A percentile compares a stretch with the other conserved stretches of the same genome.
Evolutionary conservation across 2,113 vertebrate genomes (phyloP).

Genomic region (Notiomystis cincta): DNA sequence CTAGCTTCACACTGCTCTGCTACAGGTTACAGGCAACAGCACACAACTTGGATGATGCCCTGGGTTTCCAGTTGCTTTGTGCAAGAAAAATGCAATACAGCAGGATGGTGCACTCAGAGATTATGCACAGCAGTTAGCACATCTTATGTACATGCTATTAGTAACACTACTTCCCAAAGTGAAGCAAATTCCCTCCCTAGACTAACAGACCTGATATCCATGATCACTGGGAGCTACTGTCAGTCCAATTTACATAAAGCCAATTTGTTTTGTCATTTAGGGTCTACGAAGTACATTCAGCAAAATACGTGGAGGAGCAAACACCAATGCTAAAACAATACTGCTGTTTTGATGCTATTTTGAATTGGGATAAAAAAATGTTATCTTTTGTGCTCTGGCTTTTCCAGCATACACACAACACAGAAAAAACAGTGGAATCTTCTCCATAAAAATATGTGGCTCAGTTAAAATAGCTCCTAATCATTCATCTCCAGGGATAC

Average conservation of each 20-base stretch:
- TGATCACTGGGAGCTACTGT: constrained; percentile 21
- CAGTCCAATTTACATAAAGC: not conserved
- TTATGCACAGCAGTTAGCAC: not conserved
- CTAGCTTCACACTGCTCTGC: not conserved
- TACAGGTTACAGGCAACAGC: not conserved
- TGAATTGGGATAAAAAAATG: not conserved
- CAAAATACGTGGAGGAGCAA: not conserved
- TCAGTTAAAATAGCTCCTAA: constrained; percentile 35
- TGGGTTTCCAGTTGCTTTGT: not conserved
- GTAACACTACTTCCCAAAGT: not conserved
- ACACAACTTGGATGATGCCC: not conserved
- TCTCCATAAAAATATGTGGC: constrained; percentile 13
- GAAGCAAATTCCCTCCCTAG: not conserved
- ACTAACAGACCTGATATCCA: not conserved
- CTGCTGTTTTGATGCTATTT: constrained; percentile 22
- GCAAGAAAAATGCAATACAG: not conserved
- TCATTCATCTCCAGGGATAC: constrained; percentile 39
- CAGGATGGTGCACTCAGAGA: not conserved
- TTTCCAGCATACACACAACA: not conserved
- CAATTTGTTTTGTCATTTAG: not conserved
- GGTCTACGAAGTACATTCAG: not conserved
- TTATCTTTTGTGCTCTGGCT: constrained; percentile 10
- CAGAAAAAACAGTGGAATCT: not conserved
- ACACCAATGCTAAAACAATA: not conserved
- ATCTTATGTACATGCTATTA: not conserved